Evolutionary conservation across 2,113 vertebrate genomes (phyloP), one percentile per base, ranked within the genome.

Genomic region (Nothocercus nigrocapillus): DNA sequence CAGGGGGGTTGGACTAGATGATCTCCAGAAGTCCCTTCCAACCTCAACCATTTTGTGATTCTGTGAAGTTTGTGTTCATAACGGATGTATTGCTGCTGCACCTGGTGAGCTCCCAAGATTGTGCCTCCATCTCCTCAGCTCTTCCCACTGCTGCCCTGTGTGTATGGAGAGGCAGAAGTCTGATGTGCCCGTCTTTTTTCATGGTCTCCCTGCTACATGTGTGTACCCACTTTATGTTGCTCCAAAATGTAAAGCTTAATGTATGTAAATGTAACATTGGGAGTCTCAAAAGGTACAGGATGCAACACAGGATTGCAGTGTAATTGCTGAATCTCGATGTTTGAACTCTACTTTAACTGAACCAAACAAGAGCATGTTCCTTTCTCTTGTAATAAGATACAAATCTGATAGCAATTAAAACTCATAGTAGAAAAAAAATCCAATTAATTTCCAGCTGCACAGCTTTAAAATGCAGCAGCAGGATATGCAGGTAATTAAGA

Each of bases 221-320:
- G 49, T 1, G 1, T 36, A 10, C 13, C 18, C 20, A 4, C 59
- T 61, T 45, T 19, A 30, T 12, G 13, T 66, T 83, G 59, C 25
- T 49, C 49, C 49, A 49, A 49, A 49, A 49, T 6, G 11, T 49
- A 22, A 49, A 49, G 49, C 49, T 49, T 49, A 49, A 24, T 22
- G 21, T 22, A 49, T 5, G 21, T 49, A 49, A 49, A 22, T 10
- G 10, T 49, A 11, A 49, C 21, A 24, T 49, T 24, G 36, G 32
- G 47, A 54, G 62, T 95, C 90, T 96, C 45, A 83, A 94, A 96
- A 93, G 34, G 75, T 67, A 77, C 36, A 36, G 61, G 64, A 70
- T 66, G 17, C 54, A 54, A 21, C 70, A 77, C 45, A 34, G 22
- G 28, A 30, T 51, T 81, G 62, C 30, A 42, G 64, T 74, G 28